Conservation (phyloP, 2,797 vertebrate genomes). For the Peromyscus attwateri region DNA sequence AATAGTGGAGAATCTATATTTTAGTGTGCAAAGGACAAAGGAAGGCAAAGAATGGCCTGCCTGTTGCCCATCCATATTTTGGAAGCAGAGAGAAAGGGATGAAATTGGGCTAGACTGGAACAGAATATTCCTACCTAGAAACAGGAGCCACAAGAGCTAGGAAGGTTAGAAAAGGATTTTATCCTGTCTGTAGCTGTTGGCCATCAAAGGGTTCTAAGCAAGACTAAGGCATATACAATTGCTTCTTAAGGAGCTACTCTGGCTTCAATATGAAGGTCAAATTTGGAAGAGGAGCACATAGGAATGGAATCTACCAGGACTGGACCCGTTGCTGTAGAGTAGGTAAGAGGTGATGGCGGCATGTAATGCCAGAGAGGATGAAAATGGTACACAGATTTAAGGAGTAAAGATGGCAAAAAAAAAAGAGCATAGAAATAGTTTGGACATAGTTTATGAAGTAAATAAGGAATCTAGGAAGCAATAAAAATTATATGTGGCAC, state of each 20-base stretch:
- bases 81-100: not conserved
- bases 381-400: not conserved
- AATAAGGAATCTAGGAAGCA: not conserved
- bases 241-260: not conserved
- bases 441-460: not conserved
- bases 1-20: not conserved
- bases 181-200: not conserved
- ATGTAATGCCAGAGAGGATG: accelerated
- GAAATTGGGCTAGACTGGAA: not conserved
- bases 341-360: accelerated
- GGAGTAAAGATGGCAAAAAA: not conserved
- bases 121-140: not conserved
- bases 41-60: not conserved
- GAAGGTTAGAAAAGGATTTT: not conserved
- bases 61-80: not conserved
- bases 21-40: not conserved
- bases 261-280: not conserved
- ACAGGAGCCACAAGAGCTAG: not conserved
- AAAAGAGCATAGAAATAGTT: not conserved
- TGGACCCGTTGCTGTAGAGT: not conserved
- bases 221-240: not conserved
- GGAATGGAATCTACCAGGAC: not conserved
- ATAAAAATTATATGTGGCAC: not conserved
- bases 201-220: accelerated
- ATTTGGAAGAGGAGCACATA: not conserved